phyloP scores from a whole-genome alignment of 2,888 invertebrate species.

The Gari tellinella region DNA sequence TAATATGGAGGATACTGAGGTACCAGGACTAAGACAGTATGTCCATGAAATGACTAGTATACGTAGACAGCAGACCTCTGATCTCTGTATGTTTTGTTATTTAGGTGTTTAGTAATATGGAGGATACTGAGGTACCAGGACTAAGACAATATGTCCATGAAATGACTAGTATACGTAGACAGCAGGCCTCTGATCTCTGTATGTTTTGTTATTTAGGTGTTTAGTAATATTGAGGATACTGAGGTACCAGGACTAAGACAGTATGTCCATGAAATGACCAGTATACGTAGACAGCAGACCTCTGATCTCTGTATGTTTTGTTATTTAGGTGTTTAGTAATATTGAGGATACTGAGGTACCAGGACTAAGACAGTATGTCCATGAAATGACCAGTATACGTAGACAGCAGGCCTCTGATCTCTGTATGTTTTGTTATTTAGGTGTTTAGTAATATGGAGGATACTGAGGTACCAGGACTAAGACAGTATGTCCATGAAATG shows the following conservation, averaged over 20 bases:
- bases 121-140: slow-evolving; percentile 69
- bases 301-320: no score
- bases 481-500: slow-evolving; percentile 66
- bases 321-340: slow-evolving; percentile 66
- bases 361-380: slow-evolving; percentile 62
- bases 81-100: no score
- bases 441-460: slow-evolving; percentile 68
- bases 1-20: slow-evolving; percentile 65
- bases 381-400: slow-evolving; percentile 59
- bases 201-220: slow-evolving; percentile 64
- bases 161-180: slow-evolving; percentile 54
- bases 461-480: slow-evolving; percentile 67
- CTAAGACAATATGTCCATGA: slow-evolving; percentile 66
- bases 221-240: slow-evolving; percentile 64
- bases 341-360: slow-evolving; percentile 71
- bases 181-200: no score
- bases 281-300: slow-evolving; percentile 46
- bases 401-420: no score
- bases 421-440: slow-evolving; percentile 53
- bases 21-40: slow-evolving; percentile 65
- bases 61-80: slow-evolving; percentile 47
- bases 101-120: slow-evolving; percentile 67
- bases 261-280: slow-evolving; percentile 67
- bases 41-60: slow-evolving; percentile 64
- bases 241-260: slow-evolving; percentile 65